Conservation (phyloP, 1,140 invertebrate species). For the Drosophila sturtevanti region DNA sequence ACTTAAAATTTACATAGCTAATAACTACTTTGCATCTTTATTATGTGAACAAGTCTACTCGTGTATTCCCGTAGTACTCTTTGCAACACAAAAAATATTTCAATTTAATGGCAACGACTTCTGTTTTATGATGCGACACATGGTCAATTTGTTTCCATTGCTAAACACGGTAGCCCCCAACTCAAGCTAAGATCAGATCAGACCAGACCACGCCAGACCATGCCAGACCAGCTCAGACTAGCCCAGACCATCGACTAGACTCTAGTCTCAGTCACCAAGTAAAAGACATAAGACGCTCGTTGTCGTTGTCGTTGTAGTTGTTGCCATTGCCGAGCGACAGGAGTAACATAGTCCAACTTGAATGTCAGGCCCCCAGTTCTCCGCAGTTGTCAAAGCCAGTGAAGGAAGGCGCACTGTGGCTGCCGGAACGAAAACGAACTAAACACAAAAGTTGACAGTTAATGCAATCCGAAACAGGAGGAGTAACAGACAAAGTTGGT, state of each 20-base stretch:
- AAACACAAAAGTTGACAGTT: slow-evolving; percentile 26
- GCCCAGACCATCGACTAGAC: slow-evolving; percentile 6
- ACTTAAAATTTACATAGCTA: neutral
- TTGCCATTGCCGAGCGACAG: slow-evolving; percentile 38
- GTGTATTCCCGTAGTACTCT: neutral
- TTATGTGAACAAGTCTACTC: neutral
- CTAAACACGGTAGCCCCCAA: slow-evolving; percentile 27
- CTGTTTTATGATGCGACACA: slow-evolving; percentile 31
- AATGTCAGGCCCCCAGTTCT: slow-evolving; percentile 26
- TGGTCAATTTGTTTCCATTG: slow-evolving; percentile 31
- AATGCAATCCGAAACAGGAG: neutral
- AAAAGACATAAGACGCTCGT: slow-evolving; percentile 8
- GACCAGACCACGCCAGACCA: slow-evolving; percentile 6
- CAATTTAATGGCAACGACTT: slow-evolving; percentile 26
- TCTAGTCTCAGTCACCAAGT: neutral
- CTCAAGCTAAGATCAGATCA: neutral
- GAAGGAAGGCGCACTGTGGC: neutral
- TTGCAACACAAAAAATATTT: slow-evolving; percentile 25
- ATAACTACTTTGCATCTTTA: neutral
- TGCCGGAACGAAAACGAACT: slow-evolving; percentile 28
- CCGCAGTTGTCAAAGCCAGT: slow-evolving; percentile 42
- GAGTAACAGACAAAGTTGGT: too few relatives aligned
- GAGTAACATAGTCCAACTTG: slow-evolving; percentile 48
- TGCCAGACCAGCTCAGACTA: slow-evolving; percentile 7
- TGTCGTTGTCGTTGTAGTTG: too few relatives aligned